Evolutionary conservation across 1,140 invertebrate species (phyloP).

Genomic region (Yoshiicerus persimilis): DNA sequence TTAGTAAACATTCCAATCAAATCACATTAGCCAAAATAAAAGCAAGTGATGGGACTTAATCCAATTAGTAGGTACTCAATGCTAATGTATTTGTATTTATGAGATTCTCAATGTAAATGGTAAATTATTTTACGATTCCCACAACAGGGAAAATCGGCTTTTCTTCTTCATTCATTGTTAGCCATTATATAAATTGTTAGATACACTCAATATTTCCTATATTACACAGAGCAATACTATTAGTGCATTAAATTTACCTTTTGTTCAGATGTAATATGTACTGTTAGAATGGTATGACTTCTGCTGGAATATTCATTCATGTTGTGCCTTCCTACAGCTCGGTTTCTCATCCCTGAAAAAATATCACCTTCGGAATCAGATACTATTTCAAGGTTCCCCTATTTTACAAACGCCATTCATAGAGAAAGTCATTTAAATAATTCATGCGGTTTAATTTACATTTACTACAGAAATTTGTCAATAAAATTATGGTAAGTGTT

Average conservation of each 20-base stretch:
- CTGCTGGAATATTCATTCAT: conserved; percentile 96
- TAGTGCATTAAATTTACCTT: conserved; percentile 56
- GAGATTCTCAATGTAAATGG: not conserved
- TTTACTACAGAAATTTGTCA: not conserved
- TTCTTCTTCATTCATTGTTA: not conserved
- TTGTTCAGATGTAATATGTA: conserved; percentile 78
- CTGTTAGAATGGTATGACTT: conserved; percentile 91
- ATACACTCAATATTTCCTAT: too few relatives aligned
- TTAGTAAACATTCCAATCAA: not conserved
- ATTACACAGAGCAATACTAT: not conserved
- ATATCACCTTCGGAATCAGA: not conserved
- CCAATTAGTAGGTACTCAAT: not conserved
- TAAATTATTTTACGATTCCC: not conserved
- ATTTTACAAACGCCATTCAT: not conserved
- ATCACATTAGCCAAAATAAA: not conserved
- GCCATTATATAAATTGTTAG: not conserved
- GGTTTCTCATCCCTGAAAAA: conserved; percentile 73
- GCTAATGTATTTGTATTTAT: not conserved
- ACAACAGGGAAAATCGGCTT: not conserved
- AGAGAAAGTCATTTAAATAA: not conserved
- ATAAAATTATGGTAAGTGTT: too few relatives aligned
- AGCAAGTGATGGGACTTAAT: not conserved
- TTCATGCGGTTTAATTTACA: not conserved
- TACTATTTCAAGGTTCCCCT: not conserved
- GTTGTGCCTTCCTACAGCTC: conserved; percentile 82